Percentiles rank a stretch among this genome's conserved stretches.
These are phyloP conservation scores for Chauna torquata DNA, from an alignment of 2,113 vertebrate species.

Conservation along the genomic window DNA sequence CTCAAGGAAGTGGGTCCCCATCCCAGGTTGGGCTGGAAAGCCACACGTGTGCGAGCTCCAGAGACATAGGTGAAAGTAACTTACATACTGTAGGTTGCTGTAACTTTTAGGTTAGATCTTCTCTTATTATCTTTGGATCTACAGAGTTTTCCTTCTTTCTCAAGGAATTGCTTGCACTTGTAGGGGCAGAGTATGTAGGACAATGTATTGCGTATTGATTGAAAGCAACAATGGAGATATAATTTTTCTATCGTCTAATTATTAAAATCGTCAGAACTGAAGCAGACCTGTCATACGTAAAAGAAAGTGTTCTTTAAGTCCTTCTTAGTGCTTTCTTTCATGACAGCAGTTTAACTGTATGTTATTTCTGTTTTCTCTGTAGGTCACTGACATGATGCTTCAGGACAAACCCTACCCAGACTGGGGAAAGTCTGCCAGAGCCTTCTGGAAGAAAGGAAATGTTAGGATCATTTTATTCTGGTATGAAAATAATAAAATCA, in stretches of 20 bases:
- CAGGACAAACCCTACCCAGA: slow-evolving; percentile 94
- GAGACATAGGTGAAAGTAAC: not conserved
- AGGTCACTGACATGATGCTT: slow-evolving; percentile 99
- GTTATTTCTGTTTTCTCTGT: not conserved
- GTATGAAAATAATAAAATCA: slow-evolving; percentile 70
- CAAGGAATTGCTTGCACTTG: not conserved
- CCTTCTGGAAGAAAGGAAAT: slow-evolving; percentile 95
- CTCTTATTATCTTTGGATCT: not conserved
- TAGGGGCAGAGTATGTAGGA: not conserved
- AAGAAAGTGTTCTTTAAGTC: not conserved
- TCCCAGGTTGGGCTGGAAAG: not conserved
- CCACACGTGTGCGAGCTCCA: not conserved
- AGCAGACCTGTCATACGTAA: not conserved
- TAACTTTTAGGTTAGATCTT: not conserved
- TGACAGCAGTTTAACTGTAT: not conserved
- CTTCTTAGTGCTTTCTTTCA: not conserved
- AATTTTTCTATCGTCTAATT: not conserved
- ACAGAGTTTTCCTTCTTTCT: not conserved
- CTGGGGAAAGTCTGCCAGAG: slow-evolving; percentile 92
- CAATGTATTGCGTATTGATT: not conserved
- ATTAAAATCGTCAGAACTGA: not conserved
- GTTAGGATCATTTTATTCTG: slow-evolving; percentile 95
- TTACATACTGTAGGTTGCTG: not conserved
- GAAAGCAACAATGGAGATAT: not conserved
- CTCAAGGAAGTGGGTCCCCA: not conserved